These are phyloP conservation scores for Gasterosteus nipponicus DNA, from an alignment of 2,113 vertebrate species.

Conservation along the genomic window DNA sequence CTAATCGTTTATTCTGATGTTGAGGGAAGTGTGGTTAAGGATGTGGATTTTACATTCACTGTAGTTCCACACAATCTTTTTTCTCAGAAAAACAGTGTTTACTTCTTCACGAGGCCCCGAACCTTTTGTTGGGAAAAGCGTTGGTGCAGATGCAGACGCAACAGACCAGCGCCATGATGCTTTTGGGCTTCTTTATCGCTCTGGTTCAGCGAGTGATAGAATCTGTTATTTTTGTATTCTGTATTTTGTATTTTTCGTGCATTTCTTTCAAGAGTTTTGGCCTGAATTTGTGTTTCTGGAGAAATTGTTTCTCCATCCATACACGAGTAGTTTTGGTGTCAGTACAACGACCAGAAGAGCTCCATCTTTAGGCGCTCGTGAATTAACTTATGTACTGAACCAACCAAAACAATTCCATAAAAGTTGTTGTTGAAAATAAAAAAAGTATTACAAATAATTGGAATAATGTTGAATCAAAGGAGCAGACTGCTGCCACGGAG, in stretches of 20 bases:
- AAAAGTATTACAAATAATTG: background rate
- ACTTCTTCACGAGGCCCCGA: background rate
- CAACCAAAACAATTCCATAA: background rate
- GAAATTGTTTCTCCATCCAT: background rate
- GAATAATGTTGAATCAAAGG: background rate
- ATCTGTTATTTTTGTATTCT: background rate
- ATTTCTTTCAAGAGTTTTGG: background rate
- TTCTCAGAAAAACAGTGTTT: background rate
- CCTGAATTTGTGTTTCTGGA: background rate
- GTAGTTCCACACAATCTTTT: background rate
- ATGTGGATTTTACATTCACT: background rate
- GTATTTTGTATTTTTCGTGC: too few relatives aligned
- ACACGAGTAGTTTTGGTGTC: background rate
- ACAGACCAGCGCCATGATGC: background rate
- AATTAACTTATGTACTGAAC: background rate
- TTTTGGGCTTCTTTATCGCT: background rate
- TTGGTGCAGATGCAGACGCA: background rate
- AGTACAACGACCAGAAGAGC: too few relatives aligned
- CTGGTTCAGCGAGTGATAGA: background rate
- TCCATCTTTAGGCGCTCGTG: background rate
- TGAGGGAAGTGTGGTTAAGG: background rate
- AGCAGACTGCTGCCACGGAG: background rate
- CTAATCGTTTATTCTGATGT: background rate
- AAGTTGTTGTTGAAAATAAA: background rate
- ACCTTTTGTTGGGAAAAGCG: background rate